A percentile compares a stretch with the other conserved stretches of the same genome.
These are phyloP conservation scores for Okamejei kenojei DNA, from an alignment of 2,797 vertebrate species.

Conservation along the genomic window DNA sequence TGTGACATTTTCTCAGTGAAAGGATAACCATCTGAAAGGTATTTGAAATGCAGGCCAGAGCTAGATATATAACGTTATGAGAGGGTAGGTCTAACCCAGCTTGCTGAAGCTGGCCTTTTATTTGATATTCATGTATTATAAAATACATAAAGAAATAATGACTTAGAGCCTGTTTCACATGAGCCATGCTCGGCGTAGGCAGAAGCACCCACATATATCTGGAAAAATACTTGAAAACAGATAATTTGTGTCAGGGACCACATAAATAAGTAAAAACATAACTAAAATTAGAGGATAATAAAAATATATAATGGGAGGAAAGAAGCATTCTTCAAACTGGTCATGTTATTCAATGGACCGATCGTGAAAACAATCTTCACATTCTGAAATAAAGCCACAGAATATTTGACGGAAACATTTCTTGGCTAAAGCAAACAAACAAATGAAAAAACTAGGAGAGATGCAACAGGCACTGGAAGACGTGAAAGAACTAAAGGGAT, in stretches of 20 bases:
- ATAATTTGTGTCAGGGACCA: neutral
- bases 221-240: neutral
- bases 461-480: conserved; percentile 41
- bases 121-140: neutral
- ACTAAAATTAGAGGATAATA: neutral
- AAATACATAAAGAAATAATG: neutral
- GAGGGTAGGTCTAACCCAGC: neutral
- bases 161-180: neutral
- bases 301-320: neutral
- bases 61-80: neutral
- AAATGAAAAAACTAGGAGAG: neutral
- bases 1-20: neutral
- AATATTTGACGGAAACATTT: neutral
- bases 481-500: conserved; percentile 47
- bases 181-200: neutral
- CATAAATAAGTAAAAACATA: neutral
- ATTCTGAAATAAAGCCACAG: neutral
- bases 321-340: neutral
- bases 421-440: neutral
- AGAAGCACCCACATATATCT: neutral
- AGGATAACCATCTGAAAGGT: neutral
- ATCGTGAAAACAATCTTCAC: neutral
- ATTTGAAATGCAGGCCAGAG: neutral
- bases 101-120: neutral
- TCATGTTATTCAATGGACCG: neutral